Evolutionary conservation across 37 sponge, comb jelly and placozoan species (phyloP), one percentile per base, ranked within the genome.

Genomic region (Cliona cf. orientalis): DNA sequence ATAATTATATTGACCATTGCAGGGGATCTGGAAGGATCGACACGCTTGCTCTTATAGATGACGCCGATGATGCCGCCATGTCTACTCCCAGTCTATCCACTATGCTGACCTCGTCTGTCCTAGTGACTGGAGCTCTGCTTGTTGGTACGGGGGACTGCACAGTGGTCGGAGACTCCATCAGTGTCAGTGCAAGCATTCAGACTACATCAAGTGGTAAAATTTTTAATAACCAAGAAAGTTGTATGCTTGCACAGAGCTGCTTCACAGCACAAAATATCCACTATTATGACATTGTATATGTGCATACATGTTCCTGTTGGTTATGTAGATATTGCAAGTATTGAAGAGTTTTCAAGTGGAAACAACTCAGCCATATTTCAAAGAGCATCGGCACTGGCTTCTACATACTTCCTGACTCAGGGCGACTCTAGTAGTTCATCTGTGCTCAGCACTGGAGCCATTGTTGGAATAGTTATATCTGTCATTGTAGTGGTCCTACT

Each of bases 81-180:
- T n/a, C 55, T 49, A 49, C 55, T 49, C 55, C 17, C 55, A 49
- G 55, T 49, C 55, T 49, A 17, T 17, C 55, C 17, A 49, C 17
- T 17, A 49, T 17, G 17, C 11, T 31, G 5, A 7, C 36, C 22
- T 67, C 68, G 3, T 37, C 68, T 37, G 39, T 67, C 11, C 5
- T 5, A 36, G 68, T 67, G 40, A 67, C 68, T 22, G 68, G 68
- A 67, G 68, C 40, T 7, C 40, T 67, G 36, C 39, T 67, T 9
- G 39, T 67, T 5, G 21, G 68, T 36, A 19, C 6, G 39, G 68
- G 68, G 36, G 40, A 67, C 68, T 67, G 68, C 36, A 19, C 19
- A 3, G 5, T 34, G 68, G 9, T 7, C 12, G 40, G 7, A 3
- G 39, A 67, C 40, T 5, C 7, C 6, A 36, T 67, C 3, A 67